Conservation (phyloP, 2,113 vertebrate genomes). For the Rhynchopsitta pachyrhyncha region DNA sequence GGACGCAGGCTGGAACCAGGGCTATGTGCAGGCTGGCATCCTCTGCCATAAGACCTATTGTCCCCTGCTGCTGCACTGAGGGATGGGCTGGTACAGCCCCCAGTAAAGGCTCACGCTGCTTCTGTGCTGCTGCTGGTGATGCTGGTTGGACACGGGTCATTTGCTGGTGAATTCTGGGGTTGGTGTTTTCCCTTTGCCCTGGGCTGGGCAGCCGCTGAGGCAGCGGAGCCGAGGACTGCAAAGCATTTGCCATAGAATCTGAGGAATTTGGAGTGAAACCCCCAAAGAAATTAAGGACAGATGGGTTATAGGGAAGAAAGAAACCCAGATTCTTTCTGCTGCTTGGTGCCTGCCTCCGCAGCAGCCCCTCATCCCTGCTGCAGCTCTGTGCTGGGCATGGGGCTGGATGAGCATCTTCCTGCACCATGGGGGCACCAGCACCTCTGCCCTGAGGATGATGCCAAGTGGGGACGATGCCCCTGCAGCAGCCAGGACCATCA, state of each 20-base stretch:
- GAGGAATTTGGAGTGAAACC: slow-evolving; percentile 64
- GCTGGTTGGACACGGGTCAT: rapidly evolving
- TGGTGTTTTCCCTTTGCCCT: neutral
- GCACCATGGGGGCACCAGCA: rapidly evolving
- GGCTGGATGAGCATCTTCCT: neutral
- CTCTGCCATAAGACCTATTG: neutral
- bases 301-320: slow-evolving; percentile 8
- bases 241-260: slow-evolving; percentile 57
- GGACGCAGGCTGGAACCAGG: rapidly evolving
- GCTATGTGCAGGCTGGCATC: neutral
- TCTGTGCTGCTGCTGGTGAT: neutral
- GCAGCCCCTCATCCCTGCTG: rapidly evolving
- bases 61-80: neutral
- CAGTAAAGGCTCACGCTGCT: neutral
- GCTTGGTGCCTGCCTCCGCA: neutral
- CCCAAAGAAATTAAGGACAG: slow-evolving; percentile 69
- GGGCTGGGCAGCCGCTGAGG: neutral
- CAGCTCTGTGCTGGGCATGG: neutral
- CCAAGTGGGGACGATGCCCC: neutral
- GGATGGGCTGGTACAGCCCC: neutral
- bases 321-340: slow-evolving; percentile 6
- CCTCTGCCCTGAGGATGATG: neutral
- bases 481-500: neutral
- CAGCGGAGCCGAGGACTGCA: neutral
- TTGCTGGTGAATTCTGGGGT: neutral